Evolutionary conservation across 2,113 vertebrate genomes (phyloP).

Genomic region (Siniperca chuatsi): DNA sequence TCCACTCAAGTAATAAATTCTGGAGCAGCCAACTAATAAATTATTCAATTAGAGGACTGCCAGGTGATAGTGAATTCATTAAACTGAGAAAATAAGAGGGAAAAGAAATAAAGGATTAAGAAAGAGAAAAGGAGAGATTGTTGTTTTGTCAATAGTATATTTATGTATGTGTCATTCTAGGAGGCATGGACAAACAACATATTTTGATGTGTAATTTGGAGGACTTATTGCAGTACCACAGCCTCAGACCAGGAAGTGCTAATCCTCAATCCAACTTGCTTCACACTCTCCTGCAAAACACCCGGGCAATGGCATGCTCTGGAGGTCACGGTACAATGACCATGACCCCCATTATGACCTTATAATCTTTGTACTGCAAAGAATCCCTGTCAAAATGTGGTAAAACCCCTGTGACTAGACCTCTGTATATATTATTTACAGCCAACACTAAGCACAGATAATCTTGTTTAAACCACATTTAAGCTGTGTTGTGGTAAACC

Average conservation of each 20-base stretch:
- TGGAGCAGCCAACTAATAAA: conserved; percentile 58
- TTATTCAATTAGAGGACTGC: conserved; percentile 60
- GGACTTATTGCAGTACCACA: background rate
- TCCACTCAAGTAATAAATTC: conserved; percentile 56
- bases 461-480: background rate
- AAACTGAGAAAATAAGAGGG: background rate
- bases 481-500: background rate
- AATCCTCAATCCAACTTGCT: background rate
- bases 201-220: background rate
- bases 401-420: background rate
- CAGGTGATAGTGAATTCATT: background rate
- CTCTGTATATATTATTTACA: background rate
- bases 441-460: background rate
- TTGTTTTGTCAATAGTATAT: no score
- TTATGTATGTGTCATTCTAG: background rate
- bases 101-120: background rate
- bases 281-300: background rate
- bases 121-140: background rate
- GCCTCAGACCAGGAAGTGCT: background rate
- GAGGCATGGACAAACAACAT: background rate
- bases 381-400: background rate
- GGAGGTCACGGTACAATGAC: background rate
- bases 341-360: background rate
- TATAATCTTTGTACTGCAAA: background rate
- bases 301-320: background rate